phyloP scores from a whole-genome alignment of 2,113 vertebrate species.

The Nesospiza acunhae region DNA sequence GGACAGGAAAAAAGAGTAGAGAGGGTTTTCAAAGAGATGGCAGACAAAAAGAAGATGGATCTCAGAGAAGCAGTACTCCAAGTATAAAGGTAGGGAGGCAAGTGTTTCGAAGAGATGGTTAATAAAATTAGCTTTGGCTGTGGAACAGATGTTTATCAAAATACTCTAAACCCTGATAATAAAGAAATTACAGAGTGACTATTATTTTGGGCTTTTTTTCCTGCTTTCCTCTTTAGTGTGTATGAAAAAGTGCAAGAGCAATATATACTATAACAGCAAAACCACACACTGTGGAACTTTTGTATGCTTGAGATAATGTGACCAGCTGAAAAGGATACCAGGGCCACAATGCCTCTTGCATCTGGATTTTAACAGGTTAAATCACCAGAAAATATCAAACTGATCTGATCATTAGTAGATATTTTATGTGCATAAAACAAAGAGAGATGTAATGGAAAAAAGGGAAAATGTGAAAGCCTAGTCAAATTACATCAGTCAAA shows the following conservation, averaged over 20 bases:
- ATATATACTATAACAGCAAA: not conserved
- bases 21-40: not conserved
- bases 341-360: not conserved
- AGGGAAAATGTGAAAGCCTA: not conserved
- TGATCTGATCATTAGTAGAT: not conserved
- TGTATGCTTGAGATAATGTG: not conserved
- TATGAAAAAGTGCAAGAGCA: not conserved
- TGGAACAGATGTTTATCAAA: not conserved
- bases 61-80: not conserved
- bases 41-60: not conserved
- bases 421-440: not conserved
- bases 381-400: not conserved
- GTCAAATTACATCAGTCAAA: not conserved
- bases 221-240: not conserved
- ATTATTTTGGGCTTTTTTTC: not conserved
- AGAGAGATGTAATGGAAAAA: not conserved
- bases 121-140: not conserved
- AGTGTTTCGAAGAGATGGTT: not conserved
- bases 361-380: not conserved
- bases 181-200: not conserved
- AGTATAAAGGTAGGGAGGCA: not conserved
- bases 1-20: not conserved
- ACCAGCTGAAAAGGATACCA: not conserved
- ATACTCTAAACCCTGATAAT: not conserved
- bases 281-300: accelerated